Base-by-base conservation (phyloP, 1,140 invertebrate genomes). In the Frieseomelitta varia region DNA sequence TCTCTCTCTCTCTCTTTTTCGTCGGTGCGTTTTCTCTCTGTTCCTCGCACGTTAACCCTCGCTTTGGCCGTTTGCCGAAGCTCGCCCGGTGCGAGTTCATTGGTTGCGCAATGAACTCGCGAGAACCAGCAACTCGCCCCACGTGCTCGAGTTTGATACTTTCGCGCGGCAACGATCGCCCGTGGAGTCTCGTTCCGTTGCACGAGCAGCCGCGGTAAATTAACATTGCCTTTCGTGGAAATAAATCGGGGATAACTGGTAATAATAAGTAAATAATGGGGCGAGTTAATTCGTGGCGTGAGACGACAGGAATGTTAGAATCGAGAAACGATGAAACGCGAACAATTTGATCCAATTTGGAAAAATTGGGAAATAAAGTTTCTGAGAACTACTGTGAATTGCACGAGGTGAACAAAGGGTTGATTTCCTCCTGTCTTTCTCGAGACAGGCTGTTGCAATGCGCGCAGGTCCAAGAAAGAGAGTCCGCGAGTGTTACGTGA, bases 21-120 rank as follows among this genome's bases (percentile, higher is more conserved):
- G 4, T 15, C 14, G 47, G 19, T 19, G 39, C 11, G 58, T 47
- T 56, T 79, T 51, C 39, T 56, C 73, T 58, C 69, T 53, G 27
- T 53, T 72, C 53, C 39, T 77, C 79, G 63, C 84, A 14, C 47
- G 53, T 14, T 14, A 39, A 61, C 61, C 19, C 56, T 55, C 47
- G 72, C 73, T 68, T 68, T 83, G 81, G 53, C 75, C 30, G 69
- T 15, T 69, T 71, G 81, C 65, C 81, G 74, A 83, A 83, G 63
- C 34, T 61, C 53, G 61, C 11, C 11, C 47, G 51, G 56, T 56
- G 56, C 55, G 53, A 73, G 69, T 56, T 67, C 71, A 11, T 30
- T 53, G 58, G 73, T 91, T 91, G 85, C 79, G 86, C 84, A 90
- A 47, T 47, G 39, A 47, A 91, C 74, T 81, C 67, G 67, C 73